phyloP scores from a whole-genome alignment of 2,113 vertebrate species.

The Aptenodytes forsteri region DNA sequence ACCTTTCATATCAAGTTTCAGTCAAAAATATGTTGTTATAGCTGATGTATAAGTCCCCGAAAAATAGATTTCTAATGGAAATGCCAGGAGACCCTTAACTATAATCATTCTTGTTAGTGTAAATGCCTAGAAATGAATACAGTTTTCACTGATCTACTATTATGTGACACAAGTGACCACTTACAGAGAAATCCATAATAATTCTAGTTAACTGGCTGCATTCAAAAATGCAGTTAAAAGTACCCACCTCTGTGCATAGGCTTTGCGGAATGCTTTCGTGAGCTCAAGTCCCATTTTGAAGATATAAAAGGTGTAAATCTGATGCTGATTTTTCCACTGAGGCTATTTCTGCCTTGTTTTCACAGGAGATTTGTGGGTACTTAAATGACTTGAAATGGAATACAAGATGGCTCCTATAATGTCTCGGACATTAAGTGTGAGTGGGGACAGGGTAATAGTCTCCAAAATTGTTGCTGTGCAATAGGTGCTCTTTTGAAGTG shows the following conservation, averaged over 20 bases:
- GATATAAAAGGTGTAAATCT: neutral
- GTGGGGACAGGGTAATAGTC: neutral
- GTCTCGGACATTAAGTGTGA: neutral
- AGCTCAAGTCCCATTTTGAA: neutral
- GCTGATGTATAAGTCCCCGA: neutral
- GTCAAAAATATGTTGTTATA: neutral
- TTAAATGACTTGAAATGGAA: neutral
- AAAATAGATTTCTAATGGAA: slow-evolving; percentile 15
- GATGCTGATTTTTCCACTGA: neutral
- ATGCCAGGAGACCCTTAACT: neutral
- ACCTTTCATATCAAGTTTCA: neutral
- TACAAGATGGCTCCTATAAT: neutral
- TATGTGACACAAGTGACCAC: slow-evolving; percentile 18
- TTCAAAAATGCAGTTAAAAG: neutral
- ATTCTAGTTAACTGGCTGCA: neutral
- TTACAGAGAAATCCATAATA: neutral
- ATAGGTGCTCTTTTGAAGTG: neutral
- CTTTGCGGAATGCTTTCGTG: neutral
- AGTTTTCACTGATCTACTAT: slow-evolving; percentile 21
- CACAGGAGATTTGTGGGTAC: neutral
- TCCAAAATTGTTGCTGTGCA: neutral
- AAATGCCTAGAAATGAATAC: slow-evolving; percentile 24
- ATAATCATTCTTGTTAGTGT: neutral
- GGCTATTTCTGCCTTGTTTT: neutral
- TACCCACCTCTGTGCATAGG: neutral